These are phyloP conservation scores for Pseudomyrmex gracilis DNA, from an alignment of 1,140 invertebrate genomes.

Conservation along the genomic window DNA sequence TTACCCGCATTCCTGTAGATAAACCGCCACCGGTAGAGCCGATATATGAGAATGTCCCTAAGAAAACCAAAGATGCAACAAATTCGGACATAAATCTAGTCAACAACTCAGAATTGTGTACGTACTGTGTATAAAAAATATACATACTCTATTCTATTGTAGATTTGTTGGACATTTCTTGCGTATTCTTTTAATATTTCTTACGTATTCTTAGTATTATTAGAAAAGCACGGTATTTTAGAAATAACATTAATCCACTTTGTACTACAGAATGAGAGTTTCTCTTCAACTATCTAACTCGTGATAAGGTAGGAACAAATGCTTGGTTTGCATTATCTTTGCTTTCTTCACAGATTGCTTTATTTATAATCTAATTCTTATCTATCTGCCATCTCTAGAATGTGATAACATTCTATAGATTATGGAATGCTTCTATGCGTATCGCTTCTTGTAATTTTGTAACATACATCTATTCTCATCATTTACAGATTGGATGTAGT, in stretches of 20 bases:
- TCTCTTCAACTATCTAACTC: slow-evolving; percentile 75
- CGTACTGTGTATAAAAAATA: slow-evolving; percentile 69
- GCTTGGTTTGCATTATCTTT: slow-evolving; percentile 36
- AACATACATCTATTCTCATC: no score
- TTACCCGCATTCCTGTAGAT: slow-evolving; percentile 67
- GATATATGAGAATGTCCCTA: slow-evolving; percentile 69
- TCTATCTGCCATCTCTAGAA: not conserved
- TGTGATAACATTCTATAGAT: no score
- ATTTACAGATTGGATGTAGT: no score
- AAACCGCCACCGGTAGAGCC: slow-evolving; percentile 81
- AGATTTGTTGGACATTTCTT: not conserved
- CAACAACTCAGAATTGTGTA: slow-evolving; percentile 78
- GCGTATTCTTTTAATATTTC: slow-evolving; percentile 13
- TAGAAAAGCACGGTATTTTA: slow-evolving; percentile 48
- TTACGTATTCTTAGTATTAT: slow-evolving; percentile 32
- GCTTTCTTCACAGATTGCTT: not conserved
- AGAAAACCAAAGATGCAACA: slow-evolving; percentile 71
- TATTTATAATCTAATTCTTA: not conserved
- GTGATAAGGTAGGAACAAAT: slow-evolving; percentile 75
- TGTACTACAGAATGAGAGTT: slow-evolving; percentile 76
- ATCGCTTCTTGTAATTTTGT: no score
- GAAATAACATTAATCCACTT: slow-evolving; percentile 71
- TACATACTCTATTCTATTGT: not conserved
- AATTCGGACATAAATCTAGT: slow-evolving; percentile 76
- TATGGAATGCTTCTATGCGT: no score